phyloP scores from a whole-genome alignment of 1,140 invertebrate genomes.

The Lepidurus apus region DNA sequence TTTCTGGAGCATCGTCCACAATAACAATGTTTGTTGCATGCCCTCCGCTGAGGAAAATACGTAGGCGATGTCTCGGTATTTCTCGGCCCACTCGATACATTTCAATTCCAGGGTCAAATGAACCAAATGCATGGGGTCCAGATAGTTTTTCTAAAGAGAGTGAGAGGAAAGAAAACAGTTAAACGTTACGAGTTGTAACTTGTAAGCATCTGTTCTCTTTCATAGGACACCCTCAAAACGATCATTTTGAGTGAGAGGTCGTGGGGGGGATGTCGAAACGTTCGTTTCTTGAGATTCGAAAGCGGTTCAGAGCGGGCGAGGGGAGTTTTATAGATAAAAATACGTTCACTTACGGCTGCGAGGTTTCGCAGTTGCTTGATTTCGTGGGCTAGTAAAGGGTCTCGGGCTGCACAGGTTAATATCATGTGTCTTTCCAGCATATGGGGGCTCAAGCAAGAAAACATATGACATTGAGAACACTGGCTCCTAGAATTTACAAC shows the following conservation, averaged over 20 bases:
- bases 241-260: neutral
- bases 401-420: neutral
- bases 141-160: neutral
- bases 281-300: neutral
- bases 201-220: neutral
- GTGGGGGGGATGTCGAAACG: neutral
- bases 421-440: neutral
- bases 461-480: neutral
- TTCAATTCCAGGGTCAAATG: neutral
- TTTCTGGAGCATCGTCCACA: slow-evolving; percentile 1
- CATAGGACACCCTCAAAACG: neutral
- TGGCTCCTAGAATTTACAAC: neutral
- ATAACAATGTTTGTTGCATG: slow-evolving; percentile 7
- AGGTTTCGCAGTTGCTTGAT: neutral
- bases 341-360: neutral
- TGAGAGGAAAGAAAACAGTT: neutral
- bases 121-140: slow-evolving; percentile 7
- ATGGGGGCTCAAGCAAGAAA: neutral
- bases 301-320: neutral
- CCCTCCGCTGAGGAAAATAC: neutral
- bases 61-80: neutral
- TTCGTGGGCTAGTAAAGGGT: neutral
- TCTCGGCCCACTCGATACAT: neutral
- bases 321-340: neutral
- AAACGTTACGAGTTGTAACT: neutral